Percentiles rank a stretch among this genome's conserved stretches.
Conservation (phyloP, 2,888 invertebrate species). For the Drosophila putrida region DNA sequence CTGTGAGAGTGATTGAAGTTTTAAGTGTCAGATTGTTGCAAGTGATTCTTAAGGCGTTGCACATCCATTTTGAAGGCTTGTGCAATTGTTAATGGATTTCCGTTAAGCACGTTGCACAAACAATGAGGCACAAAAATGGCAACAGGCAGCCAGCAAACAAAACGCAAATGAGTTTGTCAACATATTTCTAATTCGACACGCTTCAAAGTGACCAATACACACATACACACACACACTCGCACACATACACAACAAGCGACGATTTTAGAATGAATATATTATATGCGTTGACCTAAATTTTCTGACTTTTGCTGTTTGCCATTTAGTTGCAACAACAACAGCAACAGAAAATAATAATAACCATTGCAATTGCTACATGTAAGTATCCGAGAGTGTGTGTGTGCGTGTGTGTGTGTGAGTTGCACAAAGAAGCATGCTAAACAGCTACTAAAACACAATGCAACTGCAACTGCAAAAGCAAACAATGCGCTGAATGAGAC, state of each 20-base stretch:
- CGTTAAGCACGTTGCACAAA: slow-evolving; percentile 64
- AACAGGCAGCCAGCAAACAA: slow-evolving; percentile 36
- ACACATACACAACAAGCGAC: slow-evolving; percentile 13
- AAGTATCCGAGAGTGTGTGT: slow-evolving; percentile 15
- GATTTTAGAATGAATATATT: slow-evolving; percentile 77
- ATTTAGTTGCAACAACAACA: slow-evolving; percentile 60
- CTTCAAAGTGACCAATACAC: slow-evolving; percentile 58
- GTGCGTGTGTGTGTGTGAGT: slow-evolving; percentile 46
- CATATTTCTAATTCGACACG: slow-evolving; percentile 67
- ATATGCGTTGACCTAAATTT: slow-evolving; percentile 82
- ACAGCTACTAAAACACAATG: slow-evolving; percentile 76
- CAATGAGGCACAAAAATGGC: slow-evolving; percentile 46
- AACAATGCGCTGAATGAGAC: slow-evolving; percentile 49
- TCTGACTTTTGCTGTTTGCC: slow-evolving; percentile 68
- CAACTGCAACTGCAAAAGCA: slow-evolving; percentile 61
- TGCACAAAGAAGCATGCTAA: slow-evolving; percentile 80
- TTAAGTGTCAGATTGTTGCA: not conserved
- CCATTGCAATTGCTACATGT: slow-evolving; percentile 38
- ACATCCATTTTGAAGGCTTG: slow-evolving; percentile 29
- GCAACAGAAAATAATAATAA: slow-evolving; percentile 48
- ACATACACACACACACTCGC: slow-evolving; percentile 20
- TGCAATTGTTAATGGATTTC: slow-evolving; percentile 62
- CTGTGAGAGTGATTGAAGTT: not conserved
- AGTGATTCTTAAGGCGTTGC: slow-evolving; percentile 10
- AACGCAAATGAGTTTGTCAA: slow-evolving; percentile 67